Evolutionary conservation across 2,113 vertebrate genomes (phyloP), one percentile per base, ranked within the genome.

Genomic region (Rhynchopsitta pachyrhyncha): DNA sequence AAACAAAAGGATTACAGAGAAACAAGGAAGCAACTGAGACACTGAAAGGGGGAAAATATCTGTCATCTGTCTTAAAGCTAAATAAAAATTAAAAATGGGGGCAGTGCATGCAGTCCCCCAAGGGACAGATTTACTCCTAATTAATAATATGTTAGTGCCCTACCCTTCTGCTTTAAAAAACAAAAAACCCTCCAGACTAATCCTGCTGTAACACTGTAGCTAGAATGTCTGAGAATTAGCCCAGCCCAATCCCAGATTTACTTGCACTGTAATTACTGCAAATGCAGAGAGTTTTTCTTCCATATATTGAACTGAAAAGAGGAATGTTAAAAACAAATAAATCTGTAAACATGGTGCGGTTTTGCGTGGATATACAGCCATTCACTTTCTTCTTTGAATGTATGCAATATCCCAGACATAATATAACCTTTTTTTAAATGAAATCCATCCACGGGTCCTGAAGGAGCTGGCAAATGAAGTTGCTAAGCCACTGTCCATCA

Each of bases 81-180:
- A 93, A 87, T 47, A 50, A 8, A 7, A 87, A 78, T 69, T 88
- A 85, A 91, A 96, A 95, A 95, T 85, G 47, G 75, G 50, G 64
- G 70, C 71, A 82, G 33, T 63, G 13, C 57, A 35, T 68, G 67
- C 31, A 37, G 50, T 44, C 35, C 35, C 68, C 37, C 70, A 92
- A 78, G 87, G 68, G 90, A 97, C 63, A 97, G 94, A 97, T 96
- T 97, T 82, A 85, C 78, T 95, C 96, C 92, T 97, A 97, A 97
- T 95, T 96, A 95, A 93, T 94, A 92, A 86, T 49, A 88, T 67
- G 79, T 46, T 69, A 62, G 79, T 74, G 79, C 57, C 80, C 69
- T 82, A 66, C 74, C n/a, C 63, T 82, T 88, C 52, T 88, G 64
- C 59, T 88, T 81, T 77, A 68, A 60, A 42, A 78, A 68, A 80